Conservation (phyloP, 2,797 vertebrate species). For the Peromyscus melanophrys region DNA sequence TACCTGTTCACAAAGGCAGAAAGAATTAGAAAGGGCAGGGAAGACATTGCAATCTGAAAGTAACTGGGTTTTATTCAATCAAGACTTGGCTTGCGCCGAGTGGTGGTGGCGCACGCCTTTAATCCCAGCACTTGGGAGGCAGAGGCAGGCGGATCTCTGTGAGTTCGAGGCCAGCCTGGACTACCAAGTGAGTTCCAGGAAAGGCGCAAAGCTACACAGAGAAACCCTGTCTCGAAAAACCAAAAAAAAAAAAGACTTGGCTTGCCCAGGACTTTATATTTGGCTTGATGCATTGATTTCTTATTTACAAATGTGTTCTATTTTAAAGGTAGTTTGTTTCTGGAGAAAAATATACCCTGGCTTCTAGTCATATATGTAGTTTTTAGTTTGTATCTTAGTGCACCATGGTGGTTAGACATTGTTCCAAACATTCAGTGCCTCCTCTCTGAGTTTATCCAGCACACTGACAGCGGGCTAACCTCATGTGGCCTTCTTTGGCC, state of each 20-base stretch:
- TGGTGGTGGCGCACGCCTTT: no score
- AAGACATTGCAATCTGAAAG: not conserved
- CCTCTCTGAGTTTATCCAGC: not conserved
- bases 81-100: not conserved
- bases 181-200: no score
- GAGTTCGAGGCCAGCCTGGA: no score
- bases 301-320: not conserved
- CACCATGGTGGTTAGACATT: not conserved
- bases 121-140: no score
- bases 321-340: not conserved
- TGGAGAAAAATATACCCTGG: not conserved
- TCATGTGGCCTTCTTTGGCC: not conserved
- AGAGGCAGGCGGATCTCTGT: no score
- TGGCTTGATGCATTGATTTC: not conserved
- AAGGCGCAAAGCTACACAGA: no score
- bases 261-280: not conserved
- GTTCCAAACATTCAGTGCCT: not conserved
- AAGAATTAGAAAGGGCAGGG: not conserved
- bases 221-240: no score
- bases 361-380: not conserved
- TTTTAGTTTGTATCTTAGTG: not conserved
- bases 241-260: not conserved
- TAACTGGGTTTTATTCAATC: slow-evolving; percentile 8
- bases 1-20: not conserved
- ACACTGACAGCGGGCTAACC: not conserved